Conservation (phyloP, 2,797 vertebrate species). For the Alcedo quadribrachys region DNA sequence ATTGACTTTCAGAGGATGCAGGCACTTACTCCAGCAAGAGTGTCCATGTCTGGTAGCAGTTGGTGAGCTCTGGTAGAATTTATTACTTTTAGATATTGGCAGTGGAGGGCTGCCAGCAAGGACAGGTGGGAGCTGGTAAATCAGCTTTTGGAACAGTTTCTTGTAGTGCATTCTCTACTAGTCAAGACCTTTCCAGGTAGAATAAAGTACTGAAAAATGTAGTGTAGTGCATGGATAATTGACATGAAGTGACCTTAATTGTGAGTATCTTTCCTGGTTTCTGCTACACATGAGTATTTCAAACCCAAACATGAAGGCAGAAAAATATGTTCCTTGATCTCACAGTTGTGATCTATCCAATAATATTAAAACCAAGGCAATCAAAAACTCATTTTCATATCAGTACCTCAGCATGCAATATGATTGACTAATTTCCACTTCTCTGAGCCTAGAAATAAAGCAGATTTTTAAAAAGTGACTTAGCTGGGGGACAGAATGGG, state of each 20-base stretch:
- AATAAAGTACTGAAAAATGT: neutral
- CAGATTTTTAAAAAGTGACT: neutral
- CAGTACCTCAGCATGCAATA: neutral
- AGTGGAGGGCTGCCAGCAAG: neutral
- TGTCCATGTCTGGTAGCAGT: neutral
- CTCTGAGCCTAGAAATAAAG: neutral
- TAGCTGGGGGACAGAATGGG: neutral
- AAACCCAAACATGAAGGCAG: neutral
- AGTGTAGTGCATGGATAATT: neutral
- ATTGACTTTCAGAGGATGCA: neutral
- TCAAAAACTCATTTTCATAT: neutral
- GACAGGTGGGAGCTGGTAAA: neutral
- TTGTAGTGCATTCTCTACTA: neutral
- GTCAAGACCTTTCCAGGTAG: neutral
- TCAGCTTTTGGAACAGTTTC: neutral
- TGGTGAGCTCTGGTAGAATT: neutral
- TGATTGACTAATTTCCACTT: neutral
- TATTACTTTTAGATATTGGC: neutral
- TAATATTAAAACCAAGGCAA: neutral
- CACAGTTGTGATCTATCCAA: neutral
- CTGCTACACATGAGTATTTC: conserved; percentile 1
- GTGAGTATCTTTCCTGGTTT: neutral
- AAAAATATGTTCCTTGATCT: neutral
- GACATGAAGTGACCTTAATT: neutral
- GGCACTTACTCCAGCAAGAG: neutral